A percentile compares a stretch with the other conserved stretches of the same genome.
phyloP scores from a whole-genome alignment of 2,113 vertebrate genomes.

The Camelus dromedarius region DNA sequence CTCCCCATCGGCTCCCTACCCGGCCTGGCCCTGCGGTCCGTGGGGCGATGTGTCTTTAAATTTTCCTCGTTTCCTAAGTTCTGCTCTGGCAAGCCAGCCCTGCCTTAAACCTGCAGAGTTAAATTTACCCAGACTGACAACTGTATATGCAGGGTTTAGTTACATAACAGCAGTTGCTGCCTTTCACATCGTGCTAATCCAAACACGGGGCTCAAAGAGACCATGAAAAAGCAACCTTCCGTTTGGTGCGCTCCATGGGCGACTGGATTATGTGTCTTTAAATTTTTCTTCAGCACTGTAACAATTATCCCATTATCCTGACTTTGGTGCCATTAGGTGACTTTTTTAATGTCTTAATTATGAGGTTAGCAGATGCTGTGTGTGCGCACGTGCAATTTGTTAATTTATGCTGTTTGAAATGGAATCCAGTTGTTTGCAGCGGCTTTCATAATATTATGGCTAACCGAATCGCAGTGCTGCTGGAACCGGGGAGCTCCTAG shows the following conservation, averaged over 20 bases:
- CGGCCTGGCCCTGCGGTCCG: not conserved
- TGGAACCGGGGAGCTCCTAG: not conserved
- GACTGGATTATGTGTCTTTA: conserved; percentile 78
- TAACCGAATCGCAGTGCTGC: conserved; percentile 16
- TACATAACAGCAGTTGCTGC: conserved; percentile 89
- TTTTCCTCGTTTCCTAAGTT: conserved; percentile 77
- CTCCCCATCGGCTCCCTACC: not conserved
- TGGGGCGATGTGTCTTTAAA: conserved; percentile 84
- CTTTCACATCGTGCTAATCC: conserved; percentile 86
- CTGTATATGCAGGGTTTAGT: conserved; percentile 89
- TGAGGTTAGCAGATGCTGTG: conserved; percentile 66
- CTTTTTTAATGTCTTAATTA: conserved; percentile 74
- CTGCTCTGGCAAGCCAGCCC: conserved; percentile 84
- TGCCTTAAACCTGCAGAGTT: conserved; percentile 90
- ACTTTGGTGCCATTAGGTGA: conserved; percentile 62
- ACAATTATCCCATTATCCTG: conserved; percentile 72
- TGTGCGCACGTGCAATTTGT: conserved; percentile 75
- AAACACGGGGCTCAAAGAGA: conserved; percentile 83
- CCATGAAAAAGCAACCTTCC: conserved; percentile 75
- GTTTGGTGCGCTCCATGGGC: conserved; percentile 61
- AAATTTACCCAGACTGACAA: conserved; percentile 91
- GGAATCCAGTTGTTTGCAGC: conserved; percentile 73
- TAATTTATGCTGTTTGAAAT: conserved; percentile 69
- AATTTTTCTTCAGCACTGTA: conserved; percentile 46
- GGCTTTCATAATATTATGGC: conserved; percentile 78